Evolutionary conservation across 2,888 invertebrate genomes (phyloP), one percentile per base, ranked within the genome.

Genomic region (Lamellibrachia satsuma): DNA sequence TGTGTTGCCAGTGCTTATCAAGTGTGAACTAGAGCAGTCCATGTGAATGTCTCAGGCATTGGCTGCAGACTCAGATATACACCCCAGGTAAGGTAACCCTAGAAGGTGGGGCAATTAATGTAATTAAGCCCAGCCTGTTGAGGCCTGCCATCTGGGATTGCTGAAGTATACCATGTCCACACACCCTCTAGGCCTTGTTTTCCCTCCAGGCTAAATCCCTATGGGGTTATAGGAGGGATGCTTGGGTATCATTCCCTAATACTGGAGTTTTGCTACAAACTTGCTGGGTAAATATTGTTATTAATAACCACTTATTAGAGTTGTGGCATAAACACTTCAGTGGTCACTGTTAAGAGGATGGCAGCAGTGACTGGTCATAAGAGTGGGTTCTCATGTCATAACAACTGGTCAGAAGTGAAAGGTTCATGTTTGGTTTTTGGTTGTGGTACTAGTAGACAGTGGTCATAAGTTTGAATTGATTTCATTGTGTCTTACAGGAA

Each of bases 1-100:
- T 22, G 75, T 75, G 75, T 75, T 75, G 75, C 75, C 75, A 75
- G 75, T 75, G 75, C 75, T 75, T 75, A 75, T 75, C 75, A 75
- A 75, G 75, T 75, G 75, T 75, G 75, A 75, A 75, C 75, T 75
- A 75, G 75, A 15, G n/a, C 75, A 75, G 75, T 75, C 75, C 15
- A 75, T 75, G 75, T 75, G 75, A 75, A 75, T n/a, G 75, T 75
- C 75, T 75, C 22, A n/a, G 6, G 75, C 22, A 39, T 39, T 39
- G 6, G 3, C 75, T 75, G 75, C 75, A 22, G 3, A 6, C 22
- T n/a, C 75, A 22, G 9, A 75, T 15, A 75, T 11, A 75, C 75
- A 75, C 75, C 75, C 75, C 75, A 75, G 75, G 75, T 75, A 75
- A 75, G 75, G 75, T 75, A 75, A 75, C 75, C 11, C 15, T 75